These are phyloP conservation scores for Chrysochloris asiatica DNA, from an alignment of 2,113 vertebrate species.

Conservation along the genomic window DNA sequence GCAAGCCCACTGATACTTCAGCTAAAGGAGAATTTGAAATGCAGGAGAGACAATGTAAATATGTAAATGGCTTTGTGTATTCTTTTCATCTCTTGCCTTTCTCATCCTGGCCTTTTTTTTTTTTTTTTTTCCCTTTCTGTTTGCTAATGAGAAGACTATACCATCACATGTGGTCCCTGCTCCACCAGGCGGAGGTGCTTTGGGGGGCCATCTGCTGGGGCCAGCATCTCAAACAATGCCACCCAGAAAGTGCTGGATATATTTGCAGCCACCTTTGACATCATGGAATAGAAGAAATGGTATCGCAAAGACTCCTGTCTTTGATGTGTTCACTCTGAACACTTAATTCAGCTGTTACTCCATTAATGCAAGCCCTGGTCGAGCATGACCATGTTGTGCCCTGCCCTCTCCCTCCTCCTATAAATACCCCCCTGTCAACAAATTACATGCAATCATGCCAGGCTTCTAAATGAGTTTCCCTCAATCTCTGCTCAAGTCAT, in stretches of 20 bases:
- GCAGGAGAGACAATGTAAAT: conserved; percentile 87
- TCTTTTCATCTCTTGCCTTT: conserved; percentile 85
- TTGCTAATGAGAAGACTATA: conserved; percentile 86
- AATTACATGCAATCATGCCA: background rate
- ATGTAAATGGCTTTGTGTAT: conserved; percentile 89
- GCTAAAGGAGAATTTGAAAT: conserved; percentile 87
- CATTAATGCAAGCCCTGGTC: conserved; percentile 42
- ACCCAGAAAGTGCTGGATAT: conserved; percentile 82
- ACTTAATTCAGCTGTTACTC: conserved; percentile 81
- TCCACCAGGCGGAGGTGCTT: conserved; percentile 79
- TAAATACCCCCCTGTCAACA: conserved; percentile 9
- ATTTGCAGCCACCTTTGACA: conserved; percentile 85
- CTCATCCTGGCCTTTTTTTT: conserved; percentile 73
- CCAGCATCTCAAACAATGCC: conserved; percentile 82
- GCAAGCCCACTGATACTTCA: conserved; percentile 82
- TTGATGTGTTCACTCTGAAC: conserved; percentile 51
- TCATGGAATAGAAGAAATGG: conserved; percentile 57
- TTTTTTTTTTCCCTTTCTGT: conserved; percentile 60
- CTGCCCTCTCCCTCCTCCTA: background rate
- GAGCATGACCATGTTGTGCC: fast-evolving
- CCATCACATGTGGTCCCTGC: conserved; percentile 83
- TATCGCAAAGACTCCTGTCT: conserved; percentile 58
- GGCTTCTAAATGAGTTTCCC: background rate
- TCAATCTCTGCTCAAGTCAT: background rate
- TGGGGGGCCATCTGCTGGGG: conserved; percentile 88